A percentile compares a stretch with the other conserved stretches of the same genome.
Evolutionary conservation across 2,797 vertebrate genomes (phyloP).

Genomic region (Spondyliosoma cantharus): DNA sequence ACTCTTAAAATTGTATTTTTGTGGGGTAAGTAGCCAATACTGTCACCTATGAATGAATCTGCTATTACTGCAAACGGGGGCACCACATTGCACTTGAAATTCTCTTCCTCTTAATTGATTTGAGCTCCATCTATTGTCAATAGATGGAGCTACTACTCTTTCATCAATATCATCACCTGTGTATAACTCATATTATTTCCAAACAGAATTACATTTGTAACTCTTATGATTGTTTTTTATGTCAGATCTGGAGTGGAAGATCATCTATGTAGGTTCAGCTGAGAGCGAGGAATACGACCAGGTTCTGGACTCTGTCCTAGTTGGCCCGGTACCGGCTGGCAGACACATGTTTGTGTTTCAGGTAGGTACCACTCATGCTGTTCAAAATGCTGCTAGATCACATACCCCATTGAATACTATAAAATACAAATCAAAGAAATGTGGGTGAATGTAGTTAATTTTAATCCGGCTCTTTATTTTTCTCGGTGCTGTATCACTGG

Average conservation of each 20-base stretch:
- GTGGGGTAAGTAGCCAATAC: too few species aligned
- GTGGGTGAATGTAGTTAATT: neutral
- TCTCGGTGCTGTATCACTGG: neutral
- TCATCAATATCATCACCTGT: neutral
- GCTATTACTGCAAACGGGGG: neutral
- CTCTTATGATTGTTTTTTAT: slow-evolving; percentile 14
- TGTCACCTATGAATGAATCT: neutral
- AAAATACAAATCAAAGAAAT: neutral
- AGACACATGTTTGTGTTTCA: slow-evolving; percentile 95
- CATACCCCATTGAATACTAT: neutral
- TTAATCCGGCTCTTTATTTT: neutral
- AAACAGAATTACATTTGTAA: neutral
- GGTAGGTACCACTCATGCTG: slow-evolving; percentile 67
- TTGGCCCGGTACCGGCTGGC: slow-evolving; percentile 92
- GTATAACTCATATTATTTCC: neutral
- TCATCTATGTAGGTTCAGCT: slow-evolving; percentile 94
- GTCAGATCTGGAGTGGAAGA: slow-evolving; percentile 93
- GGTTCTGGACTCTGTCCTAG: slow-evolving; percentile 90
- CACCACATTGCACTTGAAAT: too few species aligned
- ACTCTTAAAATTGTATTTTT: neutral
- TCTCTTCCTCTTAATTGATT: neutral
- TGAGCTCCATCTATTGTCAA: too few species aligned
- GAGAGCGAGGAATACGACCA: slow-evolving; percentile 94
- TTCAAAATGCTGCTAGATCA: neutral
- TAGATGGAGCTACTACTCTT: neutral